Percentiles rank a stretch among this genome's conserved stretches.
These are phyloP conservation scores for Polydrusus cervinus DNA, from an alignment of 2,888 invertebrate genomes.

Conservation along the genomic window DNA sequence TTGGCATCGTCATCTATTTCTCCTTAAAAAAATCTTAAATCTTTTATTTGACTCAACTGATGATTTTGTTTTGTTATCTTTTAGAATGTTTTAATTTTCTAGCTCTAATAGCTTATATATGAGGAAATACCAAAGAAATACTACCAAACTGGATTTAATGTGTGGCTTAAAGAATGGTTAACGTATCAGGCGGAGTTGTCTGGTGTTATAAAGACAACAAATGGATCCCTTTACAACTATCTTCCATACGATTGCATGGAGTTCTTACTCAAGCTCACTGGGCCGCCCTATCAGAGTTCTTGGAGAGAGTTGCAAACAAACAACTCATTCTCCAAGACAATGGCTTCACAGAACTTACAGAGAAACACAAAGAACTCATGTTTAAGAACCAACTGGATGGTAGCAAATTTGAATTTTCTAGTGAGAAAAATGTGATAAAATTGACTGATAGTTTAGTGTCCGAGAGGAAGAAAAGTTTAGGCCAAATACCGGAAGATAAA, in stretches of 20 bases:
- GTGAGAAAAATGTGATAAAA: slow-evolving; percentile 64
- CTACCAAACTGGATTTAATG: slow-evolving; percentile 58
- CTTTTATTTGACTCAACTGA: slow-evolving; percentile 2
- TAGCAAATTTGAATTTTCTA: slow-evolving; percentile 51
- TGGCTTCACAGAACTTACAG: slow-evolving; percentile 69
- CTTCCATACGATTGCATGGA: slow-evolving; percentile 79
- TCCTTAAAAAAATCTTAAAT: not conserved
- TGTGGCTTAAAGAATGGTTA: slow-evolving; percentile 74
- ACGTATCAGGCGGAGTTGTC: slow-evolving; percentile 77
- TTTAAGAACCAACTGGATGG: slow-evolving; percentile 60
- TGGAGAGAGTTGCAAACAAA: slow-evolving; percentile 78
- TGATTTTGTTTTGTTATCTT: not conserved
- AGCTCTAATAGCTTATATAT: slow-evolving; percentile 40
- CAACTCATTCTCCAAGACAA: slow-evolving; percentile 75
- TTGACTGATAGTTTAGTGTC: slow-evolving; percentile 57
- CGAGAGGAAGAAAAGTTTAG: slow-evolving; percentile 64
- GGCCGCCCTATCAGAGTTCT: slow-evolving; percentile 78
- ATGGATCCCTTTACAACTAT: slow-evolving; percentile 80
- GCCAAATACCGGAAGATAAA: slow-evolving; percentile 66
- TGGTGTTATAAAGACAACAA: slow-evolving; percentile 81
- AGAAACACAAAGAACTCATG: slow-evolving; percentile 67
- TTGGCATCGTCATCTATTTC: not conserved
- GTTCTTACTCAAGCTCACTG: slow-evolving; percentile 79
- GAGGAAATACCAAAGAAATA: slow-evolving; percentile 44
- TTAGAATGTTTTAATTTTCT: slow-evolving; percentile 19